Evolutionary conservation across 2,888 invertebrate species (phyloP).

Genomic region (Ypsolopha sequella): DNA sequence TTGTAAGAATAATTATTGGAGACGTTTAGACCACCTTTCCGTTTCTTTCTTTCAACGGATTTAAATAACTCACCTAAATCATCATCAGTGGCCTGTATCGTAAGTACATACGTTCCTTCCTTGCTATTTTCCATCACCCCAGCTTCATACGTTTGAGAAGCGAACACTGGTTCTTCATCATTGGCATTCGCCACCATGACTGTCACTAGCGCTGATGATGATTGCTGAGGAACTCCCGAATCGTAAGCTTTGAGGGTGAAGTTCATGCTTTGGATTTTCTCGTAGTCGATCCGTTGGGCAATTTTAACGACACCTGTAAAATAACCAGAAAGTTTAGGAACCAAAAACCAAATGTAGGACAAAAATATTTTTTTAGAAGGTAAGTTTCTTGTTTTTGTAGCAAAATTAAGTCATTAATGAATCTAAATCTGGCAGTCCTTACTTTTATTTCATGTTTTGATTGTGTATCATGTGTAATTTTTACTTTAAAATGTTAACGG

Average conservation of each 20-base stretch:
- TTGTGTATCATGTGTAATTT: too few species aligned
- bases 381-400: too few species aligned
- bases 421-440: too few species aligned
- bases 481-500: too few species aligned
- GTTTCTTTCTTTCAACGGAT: too few species aligned
- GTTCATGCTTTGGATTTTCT: conserved; percentile 78
- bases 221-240: conserved; percentile 87
- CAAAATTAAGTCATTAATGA: too few species aligned
- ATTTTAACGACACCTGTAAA: conserved; percentile 79
- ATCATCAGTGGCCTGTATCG: conserved; percentile 81
- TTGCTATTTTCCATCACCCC: conserved; percentile 82
- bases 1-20: too few species aligned
- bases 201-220: conserved; percentile 80
- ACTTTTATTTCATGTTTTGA: too few species aligned
- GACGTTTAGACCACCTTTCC: too few species aligned
- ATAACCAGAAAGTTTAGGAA: background rate
- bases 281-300: conserved; percentile 86
- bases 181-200: conserved; percentile 88
- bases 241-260: conserved; percentile 88
- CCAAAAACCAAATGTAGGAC: too few species aligned
- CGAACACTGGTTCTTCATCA: conserved; percentile 88
- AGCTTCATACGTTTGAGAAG: conserved; percentile 75
- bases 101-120: conserved; percentile 77
- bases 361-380: too few species aligned
- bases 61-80: conserved; percentile 75